Evolutionary conservation across 2,113 vertebrate genomes (phyloP), one percentile per base, ranked within the genome.

Genomic region (Bos indicus): DNA sequence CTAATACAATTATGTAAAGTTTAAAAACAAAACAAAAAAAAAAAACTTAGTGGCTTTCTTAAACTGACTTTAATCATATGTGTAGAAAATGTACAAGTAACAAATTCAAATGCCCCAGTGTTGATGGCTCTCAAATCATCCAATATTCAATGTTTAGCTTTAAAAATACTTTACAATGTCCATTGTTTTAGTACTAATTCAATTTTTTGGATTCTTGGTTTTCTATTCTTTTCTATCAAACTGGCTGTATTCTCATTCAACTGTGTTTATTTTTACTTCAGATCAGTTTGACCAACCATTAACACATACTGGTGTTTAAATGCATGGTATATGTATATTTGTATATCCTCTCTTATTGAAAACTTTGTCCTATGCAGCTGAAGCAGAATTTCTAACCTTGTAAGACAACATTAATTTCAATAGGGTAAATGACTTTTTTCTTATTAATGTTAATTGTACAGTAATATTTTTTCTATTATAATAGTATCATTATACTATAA

Each of bases 171-270:
- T 88, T 54, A 62, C 6, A n/a, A 11, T 33, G 30, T 28, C 36
- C 96, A 52, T 88, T 93, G 62, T 11, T 91, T 84, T 92, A 56
- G 71, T 62, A 60, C 33, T 46, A 84, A 56, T 33, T 25, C 13
- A 25, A 62, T 46, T 57, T 64, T 15, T 60, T 12, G 30, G 54
- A 33, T 64, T 94, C 56, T 88, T 96, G n/a, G 13, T 88, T 98
- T 98, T 7, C 74, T 90, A 30, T 95, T 71, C 92, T 95, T 95
- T 77, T 71, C 48, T 96, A 40, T 90, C 95, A 96, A 33, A 81
- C 14, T 94, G 95, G 77, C 95, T 98, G 43, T 94, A n/a, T 96
- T 97, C 36, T 96, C 93, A 96, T 95, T 98, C 94, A 96, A 0
- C 0, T 57, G 64, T 93, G 77, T 57, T 51, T 82, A 16, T 89